Conservation (phyloP, 2,113 vertebrate species). For the Bothrops jararaca region DNA sequence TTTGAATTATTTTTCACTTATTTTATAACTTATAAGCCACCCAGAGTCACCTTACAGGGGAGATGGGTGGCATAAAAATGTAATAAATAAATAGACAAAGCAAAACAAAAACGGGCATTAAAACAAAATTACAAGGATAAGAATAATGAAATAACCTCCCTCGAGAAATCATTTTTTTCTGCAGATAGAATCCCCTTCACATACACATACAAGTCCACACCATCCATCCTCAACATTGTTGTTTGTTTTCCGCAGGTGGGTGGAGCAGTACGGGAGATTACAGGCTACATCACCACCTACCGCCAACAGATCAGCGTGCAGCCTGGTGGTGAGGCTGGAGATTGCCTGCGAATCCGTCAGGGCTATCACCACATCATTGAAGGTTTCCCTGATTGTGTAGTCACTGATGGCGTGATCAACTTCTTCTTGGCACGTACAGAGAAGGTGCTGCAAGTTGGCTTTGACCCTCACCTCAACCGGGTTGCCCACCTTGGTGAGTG, state of each 20-base stretch:
- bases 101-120: background rate
- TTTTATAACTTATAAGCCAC: background rate
- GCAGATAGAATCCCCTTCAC: background rate
- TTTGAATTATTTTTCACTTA: background rate
- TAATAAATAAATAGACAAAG: background rate
- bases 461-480: conserved; percentile 80
- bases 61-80: background rate
- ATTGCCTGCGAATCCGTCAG: conserved; percentile 75
- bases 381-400: conserved; percentile 85
- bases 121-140: background rate
- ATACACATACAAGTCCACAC: background rate
- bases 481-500: conserved; percentile 82
- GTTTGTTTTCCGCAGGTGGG: conserved; percentile 73
- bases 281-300: conserved; percentile 80
- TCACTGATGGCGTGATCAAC: conserved; percentile 87
- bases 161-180: background rate
- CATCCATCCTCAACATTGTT: background rate
- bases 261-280: conserved; percentile 85
- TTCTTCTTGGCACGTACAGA: conserved; percentile 88
- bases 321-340: conserved; percentile 76
- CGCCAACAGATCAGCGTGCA: conserved; percentile 81
- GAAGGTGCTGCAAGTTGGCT: conserved; percentile 82
- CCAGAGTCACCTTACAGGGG: background rate
- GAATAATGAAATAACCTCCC: background rate
- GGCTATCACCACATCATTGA: conserved; percentile 81